phyloP scores from a whole-genome alignment of 2,888 invertebrate species.

The Rotaria socialis region DNA sequence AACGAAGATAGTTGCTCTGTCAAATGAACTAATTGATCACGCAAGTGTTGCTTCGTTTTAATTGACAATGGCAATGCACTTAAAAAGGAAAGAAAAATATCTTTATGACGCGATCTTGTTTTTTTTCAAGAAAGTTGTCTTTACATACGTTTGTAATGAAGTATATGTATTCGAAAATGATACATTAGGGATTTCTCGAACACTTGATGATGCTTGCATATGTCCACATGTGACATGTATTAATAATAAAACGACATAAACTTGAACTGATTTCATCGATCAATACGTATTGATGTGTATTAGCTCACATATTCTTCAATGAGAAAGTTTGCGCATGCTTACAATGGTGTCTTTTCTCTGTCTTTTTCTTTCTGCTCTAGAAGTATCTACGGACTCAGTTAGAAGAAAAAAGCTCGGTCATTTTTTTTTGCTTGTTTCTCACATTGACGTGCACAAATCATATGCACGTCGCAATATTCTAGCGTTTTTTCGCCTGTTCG shows the following conservation, averaged over 20 bases:
- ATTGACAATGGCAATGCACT: background rate
- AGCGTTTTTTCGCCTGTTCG: background rate
- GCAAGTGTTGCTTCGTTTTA: slow-evolving; percentile 1
- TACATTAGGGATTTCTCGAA: background rate
- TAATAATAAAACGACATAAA: background rate
- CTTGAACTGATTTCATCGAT: background rate
- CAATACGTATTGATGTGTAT: background rate
- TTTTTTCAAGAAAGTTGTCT: background rate
- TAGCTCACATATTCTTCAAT: background rate
- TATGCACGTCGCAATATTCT: background rate
- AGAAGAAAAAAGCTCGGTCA: background rate
- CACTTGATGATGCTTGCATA: background rate
- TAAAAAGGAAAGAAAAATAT: background rate
- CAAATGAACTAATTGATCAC: background rate
- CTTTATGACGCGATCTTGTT: no score
- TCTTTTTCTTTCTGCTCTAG: background rate
- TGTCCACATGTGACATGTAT: background rate
- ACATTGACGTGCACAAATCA: background rate
- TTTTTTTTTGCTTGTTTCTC: background rate
- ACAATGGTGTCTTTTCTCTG: background rate
- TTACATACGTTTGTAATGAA: background rate
- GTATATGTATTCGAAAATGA: background rate
- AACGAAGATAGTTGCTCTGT: background rate
- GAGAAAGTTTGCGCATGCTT: background rate
- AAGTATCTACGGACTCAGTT: background rate